Evolutionary conservation across 2,888 invertebrate genomes (phyloP).

Genomic region (Argyresthia albistria): DNA sequence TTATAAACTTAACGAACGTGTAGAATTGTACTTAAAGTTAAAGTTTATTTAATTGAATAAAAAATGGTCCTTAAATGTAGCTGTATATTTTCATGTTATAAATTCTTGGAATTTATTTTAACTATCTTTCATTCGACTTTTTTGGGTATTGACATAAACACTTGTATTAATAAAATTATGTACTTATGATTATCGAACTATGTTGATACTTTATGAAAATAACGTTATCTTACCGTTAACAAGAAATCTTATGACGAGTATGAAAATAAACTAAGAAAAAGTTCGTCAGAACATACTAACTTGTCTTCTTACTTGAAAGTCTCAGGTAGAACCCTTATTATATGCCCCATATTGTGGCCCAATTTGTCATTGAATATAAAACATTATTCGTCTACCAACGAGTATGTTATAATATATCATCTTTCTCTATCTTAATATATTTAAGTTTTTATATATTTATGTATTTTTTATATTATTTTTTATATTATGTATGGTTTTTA

Average conservation of each 20-base stretch:
- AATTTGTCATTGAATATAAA: too few relatives aligned
- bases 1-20: not conserved
- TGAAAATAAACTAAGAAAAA: constrained; percentile 50
- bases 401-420: too few relatives aligned
- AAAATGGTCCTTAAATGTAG: not conserved
- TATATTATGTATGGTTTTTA: too few relatives aligned
- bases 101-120: not conserved
- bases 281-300: not conserved
- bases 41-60: not conserved
- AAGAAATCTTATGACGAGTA: constrained; percentile 67
- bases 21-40: too few relatives aligned
- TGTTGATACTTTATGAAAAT: constrained; percentile 43
- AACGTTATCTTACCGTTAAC: constrained; percentile 62
- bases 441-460: too few relatives aligned
- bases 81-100: not conserved
- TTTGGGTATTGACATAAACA: constrained; percentile 3
- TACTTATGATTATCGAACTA: constrained; percentile 21
- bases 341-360: too few relatives aligned
- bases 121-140: not conserved
- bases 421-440: too few relatives aligned
- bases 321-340: not conserved
- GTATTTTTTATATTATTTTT: too few relatives aligned
- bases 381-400: too few relatives aligned
- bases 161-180: constrained; percentile 24
- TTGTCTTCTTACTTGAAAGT: not conserved